A percentile compares a stretch with the other conserved stretches of the same genome.
These are phyloP conservation scores for Cinclus cinclus DNA, from an alignment of 2,113 vertebrate species.

Conservation along the genomic window DNA sequence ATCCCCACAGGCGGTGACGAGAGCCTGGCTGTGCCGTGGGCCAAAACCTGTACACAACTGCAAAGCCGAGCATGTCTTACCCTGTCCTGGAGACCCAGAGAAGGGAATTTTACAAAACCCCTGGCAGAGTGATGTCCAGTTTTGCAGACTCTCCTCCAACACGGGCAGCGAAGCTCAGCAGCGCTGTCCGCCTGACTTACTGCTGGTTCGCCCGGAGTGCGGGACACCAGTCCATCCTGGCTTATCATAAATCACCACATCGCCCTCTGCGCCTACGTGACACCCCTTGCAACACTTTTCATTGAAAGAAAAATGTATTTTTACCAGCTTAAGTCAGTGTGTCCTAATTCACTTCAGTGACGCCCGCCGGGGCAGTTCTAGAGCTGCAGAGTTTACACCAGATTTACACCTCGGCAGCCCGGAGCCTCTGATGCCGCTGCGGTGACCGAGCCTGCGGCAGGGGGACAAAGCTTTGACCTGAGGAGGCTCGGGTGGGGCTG, in stretches of 20 bases:
- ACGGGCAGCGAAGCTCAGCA: neutral
- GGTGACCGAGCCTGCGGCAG: neutral
- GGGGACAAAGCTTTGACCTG: neutral
- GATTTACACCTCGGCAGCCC: neutral
- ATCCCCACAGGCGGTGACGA: neutral
- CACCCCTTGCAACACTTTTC: neutral
- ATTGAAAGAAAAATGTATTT: neutral
- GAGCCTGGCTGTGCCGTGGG: accelerated
- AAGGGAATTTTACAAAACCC: neutral
- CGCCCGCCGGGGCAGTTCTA: neutral
- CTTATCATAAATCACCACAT: neutral
- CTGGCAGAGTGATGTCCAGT: accelerated
- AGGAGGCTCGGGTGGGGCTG: accelerated
- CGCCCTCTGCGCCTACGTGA: neutral
- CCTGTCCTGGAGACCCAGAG: neutral
- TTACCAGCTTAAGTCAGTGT: neutral
- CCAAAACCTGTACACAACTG: neutral
- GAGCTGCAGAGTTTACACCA: neutral
- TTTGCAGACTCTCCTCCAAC: neutral
- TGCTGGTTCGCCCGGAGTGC: accelerated
- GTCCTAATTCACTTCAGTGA: neutral
- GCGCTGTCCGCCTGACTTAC: neutral
- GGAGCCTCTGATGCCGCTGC: neutral
- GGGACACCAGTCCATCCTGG: neutral
- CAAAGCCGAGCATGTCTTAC: accelerated